Conservation (phyloP, 2,888 invertebrate species). For the Agrochola circellaris region DNA sequence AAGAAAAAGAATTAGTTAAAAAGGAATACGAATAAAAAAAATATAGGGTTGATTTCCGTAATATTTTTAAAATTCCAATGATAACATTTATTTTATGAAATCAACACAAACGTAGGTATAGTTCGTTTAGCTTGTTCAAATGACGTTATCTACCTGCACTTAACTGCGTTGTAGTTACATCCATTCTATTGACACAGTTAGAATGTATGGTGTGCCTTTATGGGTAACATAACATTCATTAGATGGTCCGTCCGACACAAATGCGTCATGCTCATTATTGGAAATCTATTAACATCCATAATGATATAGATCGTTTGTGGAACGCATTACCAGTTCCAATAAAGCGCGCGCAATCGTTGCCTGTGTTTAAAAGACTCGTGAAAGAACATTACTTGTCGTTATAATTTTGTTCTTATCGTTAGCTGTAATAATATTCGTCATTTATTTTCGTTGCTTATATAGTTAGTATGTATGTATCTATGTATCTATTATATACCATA, state of each 20-base stretch:
- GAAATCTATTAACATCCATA: constrained; percentile 54
- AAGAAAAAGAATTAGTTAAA: background rate
- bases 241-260: constrained; percentile 45
- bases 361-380: no score
- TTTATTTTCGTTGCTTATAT: no score
- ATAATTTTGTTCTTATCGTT: no score
- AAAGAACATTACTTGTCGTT: no score
- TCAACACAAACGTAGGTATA: background rate
- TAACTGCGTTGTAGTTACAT: constrained; percentile 52
- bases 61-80: constrained; percentile 2
- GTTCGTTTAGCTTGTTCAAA: constrained; percentile 21
- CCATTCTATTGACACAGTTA: constrained; percentile 65
- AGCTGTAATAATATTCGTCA: no score
- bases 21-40: background rate
- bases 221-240: constrained; percentile 60
- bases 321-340: no score
- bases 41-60: background rate
- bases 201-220: constrained; percentile 54
- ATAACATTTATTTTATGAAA: background rate
- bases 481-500: no score
- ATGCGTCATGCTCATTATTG: constrained; percentile 61
- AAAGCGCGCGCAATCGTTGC: no score
- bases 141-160: constrained; percentile 48
- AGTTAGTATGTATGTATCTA: no score
- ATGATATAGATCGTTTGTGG: no score